Conservation (phyloP, 2,113 vertebrate genomes). For the Isichthys henryi region DNA sequence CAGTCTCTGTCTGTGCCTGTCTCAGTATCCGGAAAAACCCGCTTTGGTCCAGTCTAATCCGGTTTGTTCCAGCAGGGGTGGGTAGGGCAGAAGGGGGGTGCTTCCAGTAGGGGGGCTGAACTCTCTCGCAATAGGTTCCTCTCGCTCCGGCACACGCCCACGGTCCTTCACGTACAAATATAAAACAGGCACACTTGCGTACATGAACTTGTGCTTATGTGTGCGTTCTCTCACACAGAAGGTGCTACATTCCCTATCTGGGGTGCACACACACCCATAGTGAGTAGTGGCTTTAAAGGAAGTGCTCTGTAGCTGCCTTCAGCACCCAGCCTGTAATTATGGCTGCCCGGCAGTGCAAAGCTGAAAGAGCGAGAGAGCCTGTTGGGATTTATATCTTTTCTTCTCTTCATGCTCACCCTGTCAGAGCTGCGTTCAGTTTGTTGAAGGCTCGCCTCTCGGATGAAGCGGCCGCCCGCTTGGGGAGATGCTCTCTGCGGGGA, state of each 20-base stretch:
- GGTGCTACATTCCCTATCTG: neutral
- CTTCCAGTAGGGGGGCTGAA: constrained; percentile 28
- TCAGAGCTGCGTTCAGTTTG: neutral
- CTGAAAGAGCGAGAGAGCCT: neutral
- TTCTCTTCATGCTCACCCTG: neutral
- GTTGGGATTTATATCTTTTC: neutral
- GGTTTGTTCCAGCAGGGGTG: neutral
- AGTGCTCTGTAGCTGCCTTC: neutral
- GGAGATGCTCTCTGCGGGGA: neutral
- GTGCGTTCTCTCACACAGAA: neutral
- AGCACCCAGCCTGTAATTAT: neutral
- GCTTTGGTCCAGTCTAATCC: constrained; percentile 9
- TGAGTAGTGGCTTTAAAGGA: neutral
- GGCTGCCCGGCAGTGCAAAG: neutral
- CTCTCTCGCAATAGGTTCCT: constrained; percentile 23
- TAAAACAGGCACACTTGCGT: neutral
- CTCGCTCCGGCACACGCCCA: constrained; percentile 5
- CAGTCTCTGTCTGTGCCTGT: neutral
- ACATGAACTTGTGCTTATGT: neutral
- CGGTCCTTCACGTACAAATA: neutral
- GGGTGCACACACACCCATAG: neutral
- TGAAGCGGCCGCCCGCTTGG: neutral
- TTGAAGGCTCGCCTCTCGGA: neutral
- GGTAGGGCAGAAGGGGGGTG: neutral
- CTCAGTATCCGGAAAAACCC: neutral